Percentiles rank a stretch among this genome's conserved stretches.
These are phyloP conservation scores for Trialeurodes vaporariorum DNA, from an alignment of 1,140 invertebrate species.

Conservation along the genomic window DNA sequence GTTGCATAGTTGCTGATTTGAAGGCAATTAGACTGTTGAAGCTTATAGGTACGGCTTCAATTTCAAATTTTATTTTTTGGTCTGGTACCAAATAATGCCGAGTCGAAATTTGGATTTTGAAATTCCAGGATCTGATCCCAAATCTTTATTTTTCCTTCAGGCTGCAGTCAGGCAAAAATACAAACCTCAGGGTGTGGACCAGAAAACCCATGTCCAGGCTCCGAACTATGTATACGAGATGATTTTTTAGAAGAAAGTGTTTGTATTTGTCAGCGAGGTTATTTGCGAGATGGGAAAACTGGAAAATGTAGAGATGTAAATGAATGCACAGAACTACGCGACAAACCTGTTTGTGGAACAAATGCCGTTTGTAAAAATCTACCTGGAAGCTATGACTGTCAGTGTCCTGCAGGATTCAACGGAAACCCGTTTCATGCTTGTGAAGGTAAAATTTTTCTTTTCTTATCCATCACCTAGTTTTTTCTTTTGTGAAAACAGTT, in stretches of 20 bases:
- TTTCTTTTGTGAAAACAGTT: constrained; percentile 52
- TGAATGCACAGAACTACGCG: constrained; percentile 63
- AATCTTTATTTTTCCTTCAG: neutral
- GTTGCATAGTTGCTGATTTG: no score
- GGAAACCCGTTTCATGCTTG: constrained; percentile 79
- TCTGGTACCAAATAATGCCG: no score
- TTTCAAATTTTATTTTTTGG: no score
- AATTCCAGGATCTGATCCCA: no score
- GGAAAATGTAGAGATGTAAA: constrained; percentile 75
- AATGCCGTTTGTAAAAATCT: constrained; percentile 86
- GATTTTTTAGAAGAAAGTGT: constrained; percentile 57
- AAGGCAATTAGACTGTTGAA: no score
- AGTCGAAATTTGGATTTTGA: no score
- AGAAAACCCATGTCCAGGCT: constrained; percentile 60
- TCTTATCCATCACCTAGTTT: neutral
- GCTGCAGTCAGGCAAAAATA: constrained; percentile 49
- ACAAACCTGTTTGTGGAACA: constrained; percentile 64
- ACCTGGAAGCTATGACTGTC: constrained; percentile 87
- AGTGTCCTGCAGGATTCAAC: constrained; percentile 71
- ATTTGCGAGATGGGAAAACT: constrained; percentile 53
- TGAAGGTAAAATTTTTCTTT: constrained; percentile 40
- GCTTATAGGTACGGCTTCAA: no score
- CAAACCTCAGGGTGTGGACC: constrained; percentile 51
- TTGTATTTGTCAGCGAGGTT: constrained; percentile 78
- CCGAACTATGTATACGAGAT: constrained; percentile 72